Percentiles rank a stretch among this genome's conserved stretches.
Evolutionary conservation across 2,797 vertebrate species (phyloP).

Genomic region (Microcaecilia unicolor): DNA sequence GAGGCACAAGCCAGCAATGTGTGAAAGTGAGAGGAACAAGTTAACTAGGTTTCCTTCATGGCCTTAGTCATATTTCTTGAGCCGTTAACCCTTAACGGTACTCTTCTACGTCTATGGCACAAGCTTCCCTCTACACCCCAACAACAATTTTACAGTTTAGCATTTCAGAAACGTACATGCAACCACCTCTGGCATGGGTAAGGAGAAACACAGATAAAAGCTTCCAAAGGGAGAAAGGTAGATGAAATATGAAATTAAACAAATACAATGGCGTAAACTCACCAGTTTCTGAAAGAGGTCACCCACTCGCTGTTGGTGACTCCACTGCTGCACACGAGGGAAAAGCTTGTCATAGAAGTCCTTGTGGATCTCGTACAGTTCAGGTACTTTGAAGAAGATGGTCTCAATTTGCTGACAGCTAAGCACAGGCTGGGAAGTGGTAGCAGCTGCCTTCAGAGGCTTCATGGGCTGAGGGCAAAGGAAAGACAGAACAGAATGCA

Average conservation of each 20-base stretch:
- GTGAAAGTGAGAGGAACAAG: too few species aligned
- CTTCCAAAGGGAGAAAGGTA: background rate
- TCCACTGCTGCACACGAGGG: constrained; percentile 91
- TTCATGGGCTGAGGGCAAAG: constrained; percentile 80
- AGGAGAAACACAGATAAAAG: too few species aligned
- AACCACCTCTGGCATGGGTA: too few species aligned
- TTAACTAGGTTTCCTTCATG: too few species aligned
- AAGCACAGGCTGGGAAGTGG: constrained; percentile 92
- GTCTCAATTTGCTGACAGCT: constrained; percentile 90
- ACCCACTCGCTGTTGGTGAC: constrained; percentile 88
- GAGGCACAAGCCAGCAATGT: constrained; percentile 7
- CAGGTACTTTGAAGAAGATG: constrained; percentile 98
- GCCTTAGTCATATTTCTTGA: too few species aligned
- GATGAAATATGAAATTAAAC: background rate
- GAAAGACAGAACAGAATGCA: background rate
- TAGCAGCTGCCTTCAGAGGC: constrained; percentile 89
- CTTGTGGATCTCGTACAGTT: constrained; percentile 94
- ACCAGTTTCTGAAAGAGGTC: constrained; percentile 98
- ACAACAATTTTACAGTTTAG: too few species aligned
- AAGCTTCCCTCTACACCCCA: too few species aligned
- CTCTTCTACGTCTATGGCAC: too few species aligned
- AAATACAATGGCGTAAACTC: background rate
- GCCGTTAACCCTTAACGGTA: too few species aligned
- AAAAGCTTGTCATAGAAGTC: constrained; percentile 90
- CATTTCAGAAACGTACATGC: too few species aligned